phyloP scores from a whole-genome alignment of 2,888 invertebrate genomes.

The Poecilobothrus nobilitatus region DNA sequence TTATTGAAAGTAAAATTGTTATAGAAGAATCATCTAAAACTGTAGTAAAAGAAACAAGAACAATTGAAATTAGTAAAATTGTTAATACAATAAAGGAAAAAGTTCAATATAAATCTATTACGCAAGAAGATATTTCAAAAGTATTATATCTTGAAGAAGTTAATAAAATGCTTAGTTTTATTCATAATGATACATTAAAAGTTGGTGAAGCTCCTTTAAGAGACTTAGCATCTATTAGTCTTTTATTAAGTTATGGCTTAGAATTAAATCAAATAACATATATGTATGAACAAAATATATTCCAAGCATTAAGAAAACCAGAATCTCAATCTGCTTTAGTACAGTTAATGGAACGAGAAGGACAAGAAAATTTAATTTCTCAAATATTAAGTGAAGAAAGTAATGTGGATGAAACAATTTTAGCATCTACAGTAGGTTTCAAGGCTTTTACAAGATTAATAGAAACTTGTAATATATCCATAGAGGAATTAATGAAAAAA shows the following conservation, averaged over 20 bases:
- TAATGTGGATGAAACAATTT: conserved; percentile 63
- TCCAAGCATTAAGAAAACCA: conserved; percentile 69
- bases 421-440: conserved; percentile 75
- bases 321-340: conserved; percentile 79
- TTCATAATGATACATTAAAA: conserved; percentile 71
- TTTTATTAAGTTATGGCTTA: conserved; percentile 66
- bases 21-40: conserved; percentile 14
- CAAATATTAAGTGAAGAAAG: conserved; percentile 75
- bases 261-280: conserved; percentile 67
- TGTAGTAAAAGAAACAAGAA: conserved; percentile 24
- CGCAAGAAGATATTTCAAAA: conserved; percentile 49
- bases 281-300: conserved; percentile 68
- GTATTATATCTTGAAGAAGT: conserved; percentile 62
- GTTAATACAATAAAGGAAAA: conserved; percentile 44
- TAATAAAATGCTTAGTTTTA: conserved; percentile 61
- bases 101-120: conserved; percentile 39
- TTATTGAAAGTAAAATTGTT: conserved; percentile 17
- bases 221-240: conserved; percentile 75
- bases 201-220: conserved; percentile 68
- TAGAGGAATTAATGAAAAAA: conserved; percentile 75
- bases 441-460: conserved; percentile 80
- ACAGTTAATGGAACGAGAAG: conserved; percentile 73
- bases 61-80: conserved; percentile 45
- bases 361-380: conserved; percentile 70
- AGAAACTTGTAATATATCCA: conserved; percentile 66